Conservation (phyloP, 92 coral and sea anemone species). For the Phymanthus crucifer region DNA sequence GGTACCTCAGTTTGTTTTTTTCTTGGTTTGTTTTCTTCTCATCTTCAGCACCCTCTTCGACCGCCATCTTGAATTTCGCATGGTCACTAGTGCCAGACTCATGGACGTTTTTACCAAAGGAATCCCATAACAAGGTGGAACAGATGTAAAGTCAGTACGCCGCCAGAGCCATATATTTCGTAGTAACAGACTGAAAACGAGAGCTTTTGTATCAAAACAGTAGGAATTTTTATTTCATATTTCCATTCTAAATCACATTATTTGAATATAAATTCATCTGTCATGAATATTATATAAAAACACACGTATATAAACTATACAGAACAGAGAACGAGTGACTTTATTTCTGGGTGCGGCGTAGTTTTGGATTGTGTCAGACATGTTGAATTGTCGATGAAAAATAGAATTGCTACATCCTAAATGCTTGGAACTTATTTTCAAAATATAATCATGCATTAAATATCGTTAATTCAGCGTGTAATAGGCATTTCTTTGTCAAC, state of each 20-base stretch:
- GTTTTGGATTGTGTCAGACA: neutral
- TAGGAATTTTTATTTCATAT: neutral
- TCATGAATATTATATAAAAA: neutral
- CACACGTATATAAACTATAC: neutral
- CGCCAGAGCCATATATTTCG: neutral
- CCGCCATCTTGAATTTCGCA: constrained; percentile 26
- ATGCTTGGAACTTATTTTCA: neutral
- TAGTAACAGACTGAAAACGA: neutral
- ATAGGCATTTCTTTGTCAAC: neutral
- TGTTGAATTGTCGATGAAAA: no score
- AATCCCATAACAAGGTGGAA: constrained; percentile 17
- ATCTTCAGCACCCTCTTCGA: constrained; percentile 24
- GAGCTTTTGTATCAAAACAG: neutral
- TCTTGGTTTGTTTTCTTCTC: constrained; percentile 15
- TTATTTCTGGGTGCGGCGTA: neutral
- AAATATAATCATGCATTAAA: neutral
- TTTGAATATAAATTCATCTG: constrained; percentile 3
- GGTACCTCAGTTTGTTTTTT: constrained; percentile 25
- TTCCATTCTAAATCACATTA: neutral
- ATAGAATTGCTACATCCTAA: no score
- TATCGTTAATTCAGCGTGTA: neutral
- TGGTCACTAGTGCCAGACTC: constrained; percentile 6
- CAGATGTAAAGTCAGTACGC: neutral
- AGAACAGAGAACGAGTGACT: neutral
- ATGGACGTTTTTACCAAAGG: constrained; percentile 6